Percentiles rank a stretch among this genome's conserved stretches.
Conservation (phyloP, 2,888 invertebrate genomes). For the Dryobota labecula region DNA sequence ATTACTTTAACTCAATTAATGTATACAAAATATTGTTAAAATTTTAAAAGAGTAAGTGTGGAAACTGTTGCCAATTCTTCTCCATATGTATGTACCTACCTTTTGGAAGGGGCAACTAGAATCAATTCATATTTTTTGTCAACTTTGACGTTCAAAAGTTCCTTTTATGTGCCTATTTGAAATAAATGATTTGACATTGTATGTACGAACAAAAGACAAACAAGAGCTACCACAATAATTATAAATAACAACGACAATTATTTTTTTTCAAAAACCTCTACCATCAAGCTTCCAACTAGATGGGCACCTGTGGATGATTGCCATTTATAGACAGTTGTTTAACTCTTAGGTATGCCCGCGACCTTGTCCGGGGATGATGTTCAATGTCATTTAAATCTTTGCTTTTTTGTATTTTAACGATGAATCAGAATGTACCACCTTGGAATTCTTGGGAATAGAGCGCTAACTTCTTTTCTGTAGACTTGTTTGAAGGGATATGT, state of each 20-base stretch:
- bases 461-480: not conserved
- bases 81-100: too few species aligned
- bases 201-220: not conserved
- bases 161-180: too few species aligned
- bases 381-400: conserved; percentile 47
- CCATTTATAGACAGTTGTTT: conserved; percentile 46
- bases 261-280: conserved; percentile 17
- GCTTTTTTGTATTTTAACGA: conserved; percentile 18
- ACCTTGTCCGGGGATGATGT: conserved; percentile 48
- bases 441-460: conserved; percentile 28
- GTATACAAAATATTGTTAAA: too few species aligned
- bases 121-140: too few species aligned
- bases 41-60: too few species aligned
- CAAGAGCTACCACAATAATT: not conserved
- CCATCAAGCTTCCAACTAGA: conserved; percentile 16
- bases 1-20: too few species aligned
- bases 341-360: conserved; percentile 36
- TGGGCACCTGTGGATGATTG: conserved; percentile 41
- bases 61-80: too few species aligned
- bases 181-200: too few species aligned
- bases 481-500: not conserved
- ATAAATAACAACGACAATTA: conserved; percentile 17
- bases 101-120: too few species aligned
- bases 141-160: too few species aligned
- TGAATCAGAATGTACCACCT: conserved; percentile 42